Evolutionary conservation across 2,888 invertebrate genomes (phyloP), one percentile per base, ranked within the genome.

Genomic region (Iselma pallidipennis): DNA sequence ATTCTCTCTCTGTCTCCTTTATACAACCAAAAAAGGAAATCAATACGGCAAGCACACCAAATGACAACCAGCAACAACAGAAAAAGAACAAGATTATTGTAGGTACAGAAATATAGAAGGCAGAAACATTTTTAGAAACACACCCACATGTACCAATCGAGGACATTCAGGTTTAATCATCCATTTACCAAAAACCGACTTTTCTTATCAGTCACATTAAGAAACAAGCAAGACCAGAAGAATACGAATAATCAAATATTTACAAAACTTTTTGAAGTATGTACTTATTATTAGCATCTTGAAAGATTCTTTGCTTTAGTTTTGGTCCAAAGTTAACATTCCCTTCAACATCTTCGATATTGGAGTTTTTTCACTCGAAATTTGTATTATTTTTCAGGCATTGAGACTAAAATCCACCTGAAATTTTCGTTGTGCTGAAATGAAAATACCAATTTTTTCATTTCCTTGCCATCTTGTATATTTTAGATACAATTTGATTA

Each of bases 21-120:
- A 23, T 21, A 4, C 12, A n/a, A 21, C 45, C 45, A 4, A 21
- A 45, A 45, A 45, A 45, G 23, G 45, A 45, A 45, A 45, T 45
- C 45, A 45, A 45, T 45, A 45, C 45, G 45, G 5, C 45, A 45
- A 42, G 45, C 45, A 45, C 45, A 45, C 45, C 45, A 45, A 45
- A 45, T 45, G 45, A 45, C 45, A 45, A 45, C 23, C 45, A 23
- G 23, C n/a, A 45, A 23, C 45, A 23, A 23, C 23, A 45, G 12
- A 45, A 45, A 23, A n/a, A 45, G 12, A 23, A 45, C 45, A 21
- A 21, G 45, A 45, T 23, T 45, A 45, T 45, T 45, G n/a, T 45
- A n/a, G n/a, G n/a, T n/a, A 9, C 23, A 21, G 21, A 23, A 45
- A 45, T n/a, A n/a, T 45, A 23, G 45, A 28, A 19, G 29, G 19